Conservation (phyloP, 2,113 vertebrate species). For the Reinhardtius hippoglossoides region DNA sequence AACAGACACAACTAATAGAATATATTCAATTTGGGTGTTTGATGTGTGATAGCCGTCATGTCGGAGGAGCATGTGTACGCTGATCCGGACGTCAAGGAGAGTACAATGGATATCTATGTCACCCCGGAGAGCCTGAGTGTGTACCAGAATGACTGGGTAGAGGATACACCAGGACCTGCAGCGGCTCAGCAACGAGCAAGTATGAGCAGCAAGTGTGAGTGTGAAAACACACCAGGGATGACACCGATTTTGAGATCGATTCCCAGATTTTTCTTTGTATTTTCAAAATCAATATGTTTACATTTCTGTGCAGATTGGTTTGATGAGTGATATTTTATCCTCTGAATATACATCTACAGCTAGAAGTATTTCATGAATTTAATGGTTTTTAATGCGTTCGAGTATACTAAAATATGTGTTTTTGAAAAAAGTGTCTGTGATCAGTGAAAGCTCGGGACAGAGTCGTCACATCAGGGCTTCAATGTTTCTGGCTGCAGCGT, state of each 20-base stretch:
- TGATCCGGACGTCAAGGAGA: constrained; percentile 33
- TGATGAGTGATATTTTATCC: background rate
- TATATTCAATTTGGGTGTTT: background rate
- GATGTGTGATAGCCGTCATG: constrained; percentile 6
- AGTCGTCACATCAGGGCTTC: background rate
- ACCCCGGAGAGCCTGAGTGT: constrained; percentile 66
- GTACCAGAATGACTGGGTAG: constrained; percentile 59
- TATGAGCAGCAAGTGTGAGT: background rate
- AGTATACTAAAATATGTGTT: background rate
- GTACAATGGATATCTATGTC: constrained; percentile 62
- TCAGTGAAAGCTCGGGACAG: constrained; percentile 1
- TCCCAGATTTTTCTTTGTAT: background rate
- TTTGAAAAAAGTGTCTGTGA: constrained; percentile 20
- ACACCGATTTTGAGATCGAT: background rate
- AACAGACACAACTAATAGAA: background rate
- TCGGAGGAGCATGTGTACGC: background rate
- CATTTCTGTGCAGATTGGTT: background rate
- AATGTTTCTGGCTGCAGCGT: constrained; percentile 5
- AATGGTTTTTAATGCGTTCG: background rate
- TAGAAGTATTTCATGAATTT: background rate
- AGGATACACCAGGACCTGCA: constrained; percentile 9
- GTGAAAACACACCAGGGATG: too few species aligned
- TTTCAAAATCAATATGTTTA: background rate
- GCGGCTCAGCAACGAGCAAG: constrained; percentile 12
- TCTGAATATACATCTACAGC: background rate